These are phyloP conservation scores for Spheniscus mendiculus DNA, from an alignment of 2,113 vertebrate genomes.

Conservation along the genomic window DNA sequence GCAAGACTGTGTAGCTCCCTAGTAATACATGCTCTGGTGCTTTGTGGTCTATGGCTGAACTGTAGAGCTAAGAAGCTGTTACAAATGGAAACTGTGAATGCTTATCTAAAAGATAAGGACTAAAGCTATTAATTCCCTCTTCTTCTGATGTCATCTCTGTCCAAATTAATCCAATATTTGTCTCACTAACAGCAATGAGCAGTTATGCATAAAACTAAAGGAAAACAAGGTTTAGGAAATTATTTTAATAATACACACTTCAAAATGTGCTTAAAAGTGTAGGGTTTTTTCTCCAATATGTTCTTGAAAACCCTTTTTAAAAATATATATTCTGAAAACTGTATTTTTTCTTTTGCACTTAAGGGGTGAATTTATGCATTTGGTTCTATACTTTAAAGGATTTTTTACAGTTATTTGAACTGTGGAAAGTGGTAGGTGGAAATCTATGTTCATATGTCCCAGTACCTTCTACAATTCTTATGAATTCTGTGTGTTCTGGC, in stretches of 20 bases:
- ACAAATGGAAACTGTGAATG: not conserved
- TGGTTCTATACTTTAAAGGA: not conserved
- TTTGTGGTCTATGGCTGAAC: not conserved
- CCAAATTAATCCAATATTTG: not conserved
- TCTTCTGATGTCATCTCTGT: not conserved
- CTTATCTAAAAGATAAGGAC: not conserved
- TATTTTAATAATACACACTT: not conserved
- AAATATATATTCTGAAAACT: not conserved
- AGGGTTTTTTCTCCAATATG: not conserved
- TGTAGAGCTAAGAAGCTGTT: not conserved
- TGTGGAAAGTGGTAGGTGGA: not conserved
- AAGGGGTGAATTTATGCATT: not conserved
- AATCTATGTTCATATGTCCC: not conserved
- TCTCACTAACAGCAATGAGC: not conserved
- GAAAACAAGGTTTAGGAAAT: not conserved
- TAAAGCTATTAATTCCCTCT: not conserved
- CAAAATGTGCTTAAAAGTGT: not conserved
- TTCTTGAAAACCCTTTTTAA: not conserved
- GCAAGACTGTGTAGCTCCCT: not conserved
- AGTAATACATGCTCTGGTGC: not conserved
- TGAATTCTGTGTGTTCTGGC: not conserved
- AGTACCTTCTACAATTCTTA: not conserved
- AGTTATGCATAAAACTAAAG: not conserved
- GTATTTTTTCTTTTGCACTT: not conserved
- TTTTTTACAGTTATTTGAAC: not conserved